Percentiles rank a stretch among this genome's conserved stretches.
phyloP scores from a whole-genome alignment of 1,140 invertebrate genomes.

The Halotydeus destructor region DNA sequence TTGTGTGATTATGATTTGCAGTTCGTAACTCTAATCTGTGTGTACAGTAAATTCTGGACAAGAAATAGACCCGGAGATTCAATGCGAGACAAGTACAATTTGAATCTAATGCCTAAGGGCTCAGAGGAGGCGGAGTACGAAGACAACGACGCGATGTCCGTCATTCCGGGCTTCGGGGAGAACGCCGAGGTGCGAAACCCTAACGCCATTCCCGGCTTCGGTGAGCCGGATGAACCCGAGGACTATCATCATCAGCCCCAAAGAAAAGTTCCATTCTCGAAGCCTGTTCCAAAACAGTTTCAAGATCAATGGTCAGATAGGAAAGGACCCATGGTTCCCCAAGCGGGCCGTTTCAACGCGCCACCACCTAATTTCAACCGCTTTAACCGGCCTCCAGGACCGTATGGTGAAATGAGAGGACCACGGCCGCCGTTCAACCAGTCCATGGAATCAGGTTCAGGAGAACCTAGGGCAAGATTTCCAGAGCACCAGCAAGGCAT shows the following conservation, averaged over 20 bases:
- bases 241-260: conserved; percentile 11
- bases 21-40: conserved; percentile 17
- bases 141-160: conserved; percentile 34
- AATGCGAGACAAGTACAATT: conserved; percentile 84
- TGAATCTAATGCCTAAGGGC: conserved; percentile 66
- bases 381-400: no score
- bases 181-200: conserved; percentile 37
- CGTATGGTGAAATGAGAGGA: no score
- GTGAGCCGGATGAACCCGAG: conserved; percentile 28
- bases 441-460: no score
- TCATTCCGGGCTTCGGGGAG: conserved; percentile 84
- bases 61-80: conserved; percentile 90
- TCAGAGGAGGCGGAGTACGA: conserved; percentile 42
- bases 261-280: conserved; percentile 55
- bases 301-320: conserved; percentile 57
- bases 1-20: not conserved
- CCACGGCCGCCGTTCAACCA: no score
- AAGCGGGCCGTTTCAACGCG: no score
- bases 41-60: conserved; percentile 81
- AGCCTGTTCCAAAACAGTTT: conserved; percentile 85
- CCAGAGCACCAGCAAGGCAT: no score
- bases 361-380: no score
- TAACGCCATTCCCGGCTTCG: conserved; percentile 58
- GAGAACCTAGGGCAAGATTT: no score
- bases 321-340: no score